These are phyloP conservation scores for Nycticryphes semicollaris DNA, from an alignment of 2,113 vertebrate genomes.

Conservation along the genomic window DNA sequence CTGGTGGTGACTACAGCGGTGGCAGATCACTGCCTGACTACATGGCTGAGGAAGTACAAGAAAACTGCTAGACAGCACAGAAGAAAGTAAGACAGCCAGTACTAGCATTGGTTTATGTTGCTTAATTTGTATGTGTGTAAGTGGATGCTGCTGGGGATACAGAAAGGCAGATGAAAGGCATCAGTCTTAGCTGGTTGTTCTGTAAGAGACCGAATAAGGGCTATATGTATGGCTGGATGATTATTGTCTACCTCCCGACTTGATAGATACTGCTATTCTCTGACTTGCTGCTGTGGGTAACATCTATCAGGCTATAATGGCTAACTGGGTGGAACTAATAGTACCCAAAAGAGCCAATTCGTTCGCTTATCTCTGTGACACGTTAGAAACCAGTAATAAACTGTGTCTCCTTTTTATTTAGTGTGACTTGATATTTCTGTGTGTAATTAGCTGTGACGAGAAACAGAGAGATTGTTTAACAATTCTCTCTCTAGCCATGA, in stretches of 20 bases:
- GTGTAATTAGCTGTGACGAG: background rate
- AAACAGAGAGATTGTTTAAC: background rate
- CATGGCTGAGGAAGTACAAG: background rate
- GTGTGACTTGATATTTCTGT: background rate
- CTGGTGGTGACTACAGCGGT: background rate
- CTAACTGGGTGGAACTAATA: conserved; percentile 60
- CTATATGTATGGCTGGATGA: background rate
- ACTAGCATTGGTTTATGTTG: background rate
- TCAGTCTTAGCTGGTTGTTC: background rate
- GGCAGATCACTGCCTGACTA: background rate
- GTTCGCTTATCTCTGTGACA: background rate
- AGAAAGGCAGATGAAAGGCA: background rate
- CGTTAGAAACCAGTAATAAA: conserved; percentile 9
- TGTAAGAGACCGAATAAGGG: background rate
- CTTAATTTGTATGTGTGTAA: background rate
- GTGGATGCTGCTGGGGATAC: background rate
- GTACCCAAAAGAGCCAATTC: conserved; percentile 43
- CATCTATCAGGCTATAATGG: conserved; percentile 11
- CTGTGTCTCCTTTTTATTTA: conserved; percentile 8
- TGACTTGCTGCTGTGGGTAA: background rate
- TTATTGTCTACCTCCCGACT: background rate
- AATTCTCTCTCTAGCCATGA: background rate
- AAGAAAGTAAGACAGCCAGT: background rate
- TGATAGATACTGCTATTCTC: background rate
- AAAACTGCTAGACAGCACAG: background rate